Evolutionary conservation across 2,113 vertebrate species (phyloP).

Genomic region (Lagopus muta): DNA sequence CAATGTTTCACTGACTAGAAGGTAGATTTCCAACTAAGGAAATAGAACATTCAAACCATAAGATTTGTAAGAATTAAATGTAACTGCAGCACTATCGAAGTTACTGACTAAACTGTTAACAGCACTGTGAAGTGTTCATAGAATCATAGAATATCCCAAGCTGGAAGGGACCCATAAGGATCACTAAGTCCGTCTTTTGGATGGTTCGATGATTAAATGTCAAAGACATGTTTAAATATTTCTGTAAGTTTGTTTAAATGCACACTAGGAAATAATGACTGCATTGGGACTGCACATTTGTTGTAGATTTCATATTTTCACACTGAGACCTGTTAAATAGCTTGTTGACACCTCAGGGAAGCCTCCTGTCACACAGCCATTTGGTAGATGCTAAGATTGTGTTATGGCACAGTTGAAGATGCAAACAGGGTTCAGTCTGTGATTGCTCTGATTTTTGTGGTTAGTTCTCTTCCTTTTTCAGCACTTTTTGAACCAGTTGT

Average conservation of each 20-base stretch:
- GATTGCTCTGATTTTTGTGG: neutral
- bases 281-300: neutral
- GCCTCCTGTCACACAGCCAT: neutral
- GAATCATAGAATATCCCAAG: no score
- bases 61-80: neutral
- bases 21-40: neutral
- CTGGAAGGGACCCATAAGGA: no score
- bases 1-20: neutral
- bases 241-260: neutral
- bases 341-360: neutral
- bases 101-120: neutral
- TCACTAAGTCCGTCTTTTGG: no score
- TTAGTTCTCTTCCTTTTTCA: neutral
- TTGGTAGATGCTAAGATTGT: rapidly evolving
- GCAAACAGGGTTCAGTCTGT: neutral
- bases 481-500: neutral
- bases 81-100: neutral
- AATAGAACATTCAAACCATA: neutral
- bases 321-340: neutral
- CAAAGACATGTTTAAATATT: neutral
- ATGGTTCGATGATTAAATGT: neutral
- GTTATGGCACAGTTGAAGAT: neutral
- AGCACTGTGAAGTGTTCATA: neutral
- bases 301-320: neutral
- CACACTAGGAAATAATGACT: neutral